Percentiles rank a stretch among this genome's conserved stretches.
These are phyloP conservation scores for Temnothorax curvispinosus DNA, from an alignment of 1,140 invertebrate species.

Conservation along the genomic window DNA sequence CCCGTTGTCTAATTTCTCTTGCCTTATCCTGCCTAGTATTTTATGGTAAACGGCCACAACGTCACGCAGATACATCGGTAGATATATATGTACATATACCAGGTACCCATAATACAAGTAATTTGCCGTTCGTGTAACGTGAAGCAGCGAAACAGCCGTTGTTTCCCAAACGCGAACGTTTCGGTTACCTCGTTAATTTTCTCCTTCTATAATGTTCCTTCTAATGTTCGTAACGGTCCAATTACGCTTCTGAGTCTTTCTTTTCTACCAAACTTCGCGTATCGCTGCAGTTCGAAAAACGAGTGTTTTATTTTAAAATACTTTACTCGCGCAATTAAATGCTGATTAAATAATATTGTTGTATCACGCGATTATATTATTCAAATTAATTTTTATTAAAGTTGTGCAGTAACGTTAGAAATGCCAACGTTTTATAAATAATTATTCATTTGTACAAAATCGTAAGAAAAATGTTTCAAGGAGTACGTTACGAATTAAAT, in stretches of 20 bases:
- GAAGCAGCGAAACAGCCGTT: conserved; percentile 3
- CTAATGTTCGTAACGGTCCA: conserved; percentile 8
- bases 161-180: conserved; percentile 10
- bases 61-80: conserved; percentile 16
- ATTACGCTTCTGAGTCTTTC: background rate
- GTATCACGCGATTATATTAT: background rate
- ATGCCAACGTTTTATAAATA: background rate
- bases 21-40: conserved; percentile 18
- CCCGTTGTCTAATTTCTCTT: conserved; percentile 14
- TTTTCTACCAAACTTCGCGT: conserved; percentile 1
- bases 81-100: conserved; percentile 7
- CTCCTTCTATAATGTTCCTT: background rate
- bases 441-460: background rate
- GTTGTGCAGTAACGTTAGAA: background rate
- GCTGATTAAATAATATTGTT: background rate
- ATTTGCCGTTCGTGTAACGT: conserved; percentile 53
- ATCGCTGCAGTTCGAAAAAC: too few relatives aligned
- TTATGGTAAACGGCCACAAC: background rate
- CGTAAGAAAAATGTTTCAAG: background rate
- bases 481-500: background rate
- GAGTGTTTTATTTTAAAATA: background rate
- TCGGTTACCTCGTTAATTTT: conserved; percentile 34
- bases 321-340: background rate
- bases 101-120: conserved; percentile 33
- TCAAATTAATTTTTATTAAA: conserved; percentile 1